These are phyloP conservation scores for Neofelis nebulosa DNA, from an alignment of 2,113 vertebrate species.

Conservation along the genomic window DNA sequence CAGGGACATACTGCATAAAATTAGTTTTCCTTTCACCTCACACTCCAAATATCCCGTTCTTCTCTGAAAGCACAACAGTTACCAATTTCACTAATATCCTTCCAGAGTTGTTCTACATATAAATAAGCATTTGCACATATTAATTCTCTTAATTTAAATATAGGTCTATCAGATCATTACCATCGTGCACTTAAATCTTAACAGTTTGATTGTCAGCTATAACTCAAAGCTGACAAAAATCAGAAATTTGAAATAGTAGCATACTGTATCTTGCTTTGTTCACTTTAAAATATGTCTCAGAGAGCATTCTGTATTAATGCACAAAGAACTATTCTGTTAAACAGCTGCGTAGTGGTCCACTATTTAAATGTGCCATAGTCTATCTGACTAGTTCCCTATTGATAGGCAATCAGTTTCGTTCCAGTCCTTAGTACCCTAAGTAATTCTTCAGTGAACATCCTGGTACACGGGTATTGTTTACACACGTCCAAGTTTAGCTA, in stretches of 20 bases:
- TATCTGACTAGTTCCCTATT: not conserved
- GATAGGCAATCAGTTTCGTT: not conserved
- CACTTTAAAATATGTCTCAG: not conserved
- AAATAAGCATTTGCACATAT: not conserved
- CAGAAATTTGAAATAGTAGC: not conserved
- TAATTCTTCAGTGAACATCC: not conserved
- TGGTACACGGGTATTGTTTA: not conserved
- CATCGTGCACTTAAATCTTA: not conserved
- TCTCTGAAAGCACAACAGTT: not conserved
- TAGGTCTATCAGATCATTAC: not conserved
- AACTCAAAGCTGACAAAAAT: not conserved
- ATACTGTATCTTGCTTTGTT: constrained; percentile 6
- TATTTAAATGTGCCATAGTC: not conserved
- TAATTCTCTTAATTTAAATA: not conserved
- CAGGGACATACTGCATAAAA: not conserved
- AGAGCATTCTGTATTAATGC: not conserved
- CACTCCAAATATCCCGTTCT: not conserved
- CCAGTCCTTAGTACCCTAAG: not conserved
- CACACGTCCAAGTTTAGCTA: not conserved
- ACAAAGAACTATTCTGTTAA: not conserved
- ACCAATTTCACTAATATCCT: not conserved
- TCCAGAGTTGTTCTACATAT: not conserved
- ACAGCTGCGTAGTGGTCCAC: not conserved
- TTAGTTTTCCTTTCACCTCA: not conserved
- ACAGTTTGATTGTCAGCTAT: not conserved